phyloP scores from a whole-genome alignment of 2,113 vertebrate genomes.

The Menura novaehollandiae region DNA sequence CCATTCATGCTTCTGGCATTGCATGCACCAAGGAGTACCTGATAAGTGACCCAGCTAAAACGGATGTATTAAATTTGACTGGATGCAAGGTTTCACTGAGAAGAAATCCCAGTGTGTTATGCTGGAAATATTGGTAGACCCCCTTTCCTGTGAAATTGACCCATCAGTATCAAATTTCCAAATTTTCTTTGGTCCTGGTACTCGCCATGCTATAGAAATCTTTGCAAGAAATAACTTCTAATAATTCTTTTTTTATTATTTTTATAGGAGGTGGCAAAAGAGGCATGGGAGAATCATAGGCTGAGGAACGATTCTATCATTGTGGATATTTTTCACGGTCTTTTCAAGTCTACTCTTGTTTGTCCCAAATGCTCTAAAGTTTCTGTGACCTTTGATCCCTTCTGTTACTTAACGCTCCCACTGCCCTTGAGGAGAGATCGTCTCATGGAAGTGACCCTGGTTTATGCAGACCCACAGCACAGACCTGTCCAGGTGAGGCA shows the following conservation, averaged over 20 bases:
- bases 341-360: conserved; percentile 98
- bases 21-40: not conserved
- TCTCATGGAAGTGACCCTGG: conserved; percentile 89
- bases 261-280: conserved; percentile 91
- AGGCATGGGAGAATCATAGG: conserved; percentile 97
- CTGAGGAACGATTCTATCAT: conserved; percentile 98
- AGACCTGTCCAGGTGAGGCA: conserved; percentile 87
- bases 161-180: not conserved
- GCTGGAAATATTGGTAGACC: not conserved
- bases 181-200: not conserved
- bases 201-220: not conserved
- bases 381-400: conserved; percentile 97
- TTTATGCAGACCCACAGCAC: conserved; percentile 83
- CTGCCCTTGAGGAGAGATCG: conserved; percentile 96
- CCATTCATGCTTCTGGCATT: not conserved
- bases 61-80: not conserved
- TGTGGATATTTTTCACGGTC: conserved; percentile 98
- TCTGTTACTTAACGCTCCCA: conserved; percentile 97
- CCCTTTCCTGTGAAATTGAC: not conserved
- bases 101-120: not conserved
- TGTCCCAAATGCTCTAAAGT: conserved; percentile 95
- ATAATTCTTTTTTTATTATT: conserved; percentile 16
- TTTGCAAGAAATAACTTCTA: not conserved
- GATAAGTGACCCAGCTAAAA: not conserved
- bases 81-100: not conserved